Evolutionary conservation across 2,113 vertebrate genomes (phyloP).

Genomic region (Elgaria multicarinata): DNA sequence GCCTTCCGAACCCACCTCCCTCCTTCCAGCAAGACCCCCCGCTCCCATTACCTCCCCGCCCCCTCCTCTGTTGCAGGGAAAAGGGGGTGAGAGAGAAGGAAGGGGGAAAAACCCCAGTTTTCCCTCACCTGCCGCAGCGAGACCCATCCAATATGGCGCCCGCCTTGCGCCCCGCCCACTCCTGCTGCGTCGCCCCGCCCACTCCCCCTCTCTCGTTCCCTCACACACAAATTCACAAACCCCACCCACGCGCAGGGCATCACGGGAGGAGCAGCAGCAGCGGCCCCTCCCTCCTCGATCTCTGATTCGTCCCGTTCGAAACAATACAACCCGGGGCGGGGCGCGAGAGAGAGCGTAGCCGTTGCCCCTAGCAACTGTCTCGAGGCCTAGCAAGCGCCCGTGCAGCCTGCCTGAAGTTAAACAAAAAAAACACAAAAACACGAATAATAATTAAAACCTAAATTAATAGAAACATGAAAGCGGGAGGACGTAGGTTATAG

Average conservation of each 20-base stretch:
- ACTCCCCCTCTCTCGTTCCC: neutral
- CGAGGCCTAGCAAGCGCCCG: neutral
- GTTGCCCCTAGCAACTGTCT: conserved; percentile 12
- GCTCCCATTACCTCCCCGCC: neutral
- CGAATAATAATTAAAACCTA: no score
- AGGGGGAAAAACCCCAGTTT: neutral
- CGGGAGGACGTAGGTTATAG: neutral
- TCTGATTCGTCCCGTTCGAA: conserved; percentile 81
- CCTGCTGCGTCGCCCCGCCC: neutral
- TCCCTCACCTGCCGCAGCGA: conserved; percentile 39
- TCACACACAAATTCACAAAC: neutral
- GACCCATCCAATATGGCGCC: conserved; percentile 53
- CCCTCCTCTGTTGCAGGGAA: neutral
- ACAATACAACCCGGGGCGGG: conserved; percentile 71
- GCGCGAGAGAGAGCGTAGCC: neutral
- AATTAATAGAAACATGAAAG: no score
- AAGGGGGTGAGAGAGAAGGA: no score
- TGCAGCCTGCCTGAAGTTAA: neutral
- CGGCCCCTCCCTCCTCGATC: neutral
- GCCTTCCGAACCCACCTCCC: no score
- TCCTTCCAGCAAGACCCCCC: neutral
- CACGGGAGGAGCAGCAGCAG: conserved; percentile 79
- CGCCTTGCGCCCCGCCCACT: conserved; percentile 12
- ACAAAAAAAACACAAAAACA: no score
- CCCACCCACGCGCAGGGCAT: conserved; percentile 65